Conservation (phyloP, 2,797 vertebrate genomes). For the Sebastes flavidus region DNA sequence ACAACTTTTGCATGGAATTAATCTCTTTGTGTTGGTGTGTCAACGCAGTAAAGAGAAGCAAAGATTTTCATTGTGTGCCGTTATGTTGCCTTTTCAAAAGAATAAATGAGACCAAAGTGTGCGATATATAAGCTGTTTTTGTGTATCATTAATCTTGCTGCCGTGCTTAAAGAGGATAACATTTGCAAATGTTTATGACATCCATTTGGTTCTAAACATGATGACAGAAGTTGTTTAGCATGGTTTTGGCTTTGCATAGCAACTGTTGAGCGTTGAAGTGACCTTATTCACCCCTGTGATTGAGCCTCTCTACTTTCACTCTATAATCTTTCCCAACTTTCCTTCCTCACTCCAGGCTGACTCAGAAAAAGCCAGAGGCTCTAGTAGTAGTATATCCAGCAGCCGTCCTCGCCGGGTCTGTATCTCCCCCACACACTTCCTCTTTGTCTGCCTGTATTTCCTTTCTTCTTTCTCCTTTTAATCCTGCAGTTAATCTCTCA, state of each 20-base stretch:
- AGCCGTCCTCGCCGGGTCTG: slow-evolving; percentile 89
- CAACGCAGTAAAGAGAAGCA: neutral
- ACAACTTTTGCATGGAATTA: slow-evolving; percentile 40
- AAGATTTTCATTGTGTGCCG: neutral
- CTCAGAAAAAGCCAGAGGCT: slow-evolving; percentile 90
- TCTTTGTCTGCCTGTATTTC: slow-evolving; percentile 50
- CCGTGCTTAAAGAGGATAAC: slow-evolving; percentile 8
- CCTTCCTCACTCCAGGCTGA: slow-evolving; percentile 90
- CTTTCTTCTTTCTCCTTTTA: slow-evolving; percentile 51
- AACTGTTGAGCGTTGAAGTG: slow-evolving; percentile 24
- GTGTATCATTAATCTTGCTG: slow-evolving; percentile 32
- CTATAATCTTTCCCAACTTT: slow-evolving; percentile 50
- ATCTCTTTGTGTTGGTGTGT: slow-evolving; percentile 18
- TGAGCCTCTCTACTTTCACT: slow-evolving; percentile 29
- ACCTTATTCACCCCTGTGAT: slow-evolving; percentile 18
- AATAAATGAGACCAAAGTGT: slow-evolving; percentile 10
- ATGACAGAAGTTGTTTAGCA: slow-evolving; percentile 45
- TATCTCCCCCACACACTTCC: slow-evolving; percentile 74
- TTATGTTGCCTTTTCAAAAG: neutral
- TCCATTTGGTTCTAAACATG: slow-evolving; percentile 32
- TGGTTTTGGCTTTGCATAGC: slow-evolving; percentile 44
- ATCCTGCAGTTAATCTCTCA: slow-evolving; percentile 42
- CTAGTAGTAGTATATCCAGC: slow-evolving; percentile 84
- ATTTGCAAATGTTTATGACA: slow-evolving; percentile 30
- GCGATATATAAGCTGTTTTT: slow-evolving; percentile 2